These are phyloP conservation scores for Emmelina monodactyla DNA, from an alignment of 2,888 invertebrate species.

Conservation along the genomic window DNA sequence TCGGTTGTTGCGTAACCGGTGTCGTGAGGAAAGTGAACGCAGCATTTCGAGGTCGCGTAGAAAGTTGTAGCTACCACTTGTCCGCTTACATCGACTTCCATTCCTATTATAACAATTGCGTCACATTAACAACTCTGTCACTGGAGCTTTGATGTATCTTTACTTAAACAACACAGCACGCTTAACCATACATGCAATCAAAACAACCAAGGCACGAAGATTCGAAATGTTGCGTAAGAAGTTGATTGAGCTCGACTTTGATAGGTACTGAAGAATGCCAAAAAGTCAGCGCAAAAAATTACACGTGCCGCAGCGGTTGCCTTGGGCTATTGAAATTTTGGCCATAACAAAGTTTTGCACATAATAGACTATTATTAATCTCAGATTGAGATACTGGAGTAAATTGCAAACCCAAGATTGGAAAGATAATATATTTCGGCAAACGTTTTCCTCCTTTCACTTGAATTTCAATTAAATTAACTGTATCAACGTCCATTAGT, in stretches of 20 bases:
- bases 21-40: constrained; percentile 63
- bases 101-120: not conserved
- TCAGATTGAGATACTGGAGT: too few relatives aligned
- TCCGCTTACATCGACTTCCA: not conserved
- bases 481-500: too few relatives aligned
- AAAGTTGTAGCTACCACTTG: constrained; percentile 36
- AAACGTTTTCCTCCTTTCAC: too few relatives aligned
- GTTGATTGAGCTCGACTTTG: constrained; percentile 45
- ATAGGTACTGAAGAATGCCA: constrained; percentile 45
- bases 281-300: constrained; percentile 59
- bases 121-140: not conserved
- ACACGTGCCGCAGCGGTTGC: constrained; percentile 58
- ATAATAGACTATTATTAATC: too few relatives aligned
- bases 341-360: constrained; percentile 43
- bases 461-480: too few relatives aligned
- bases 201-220: not conserved
- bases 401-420: too few relatives aligned
- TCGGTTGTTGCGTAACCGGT: constrained; percentile 62
- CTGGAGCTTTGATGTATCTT: not conserved
- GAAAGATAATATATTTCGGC: too few relatives aligned
- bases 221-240: constrained; percentile 51
- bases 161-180: not conserved
- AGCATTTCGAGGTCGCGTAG: constrained; percentile 64
- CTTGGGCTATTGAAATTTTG: constrained; percentile 59
- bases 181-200: not conserved